These are phyloP conservation scores for Eolophus roseicapilla DNA, from an alignment of 2,113 vertebrate species.

Conservation along the genomic window DNA sequence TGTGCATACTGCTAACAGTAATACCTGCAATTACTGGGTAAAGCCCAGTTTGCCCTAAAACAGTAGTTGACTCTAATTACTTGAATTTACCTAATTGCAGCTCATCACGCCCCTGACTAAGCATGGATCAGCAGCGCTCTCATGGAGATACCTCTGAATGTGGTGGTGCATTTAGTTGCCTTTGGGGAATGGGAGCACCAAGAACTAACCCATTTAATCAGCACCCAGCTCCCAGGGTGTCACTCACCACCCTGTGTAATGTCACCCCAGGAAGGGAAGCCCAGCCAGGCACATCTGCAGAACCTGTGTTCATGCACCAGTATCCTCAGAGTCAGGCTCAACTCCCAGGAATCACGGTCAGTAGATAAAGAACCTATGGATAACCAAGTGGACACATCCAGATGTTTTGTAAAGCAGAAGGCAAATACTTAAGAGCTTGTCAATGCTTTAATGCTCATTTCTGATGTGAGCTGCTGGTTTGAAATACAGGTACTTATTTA, in stretches of 20 bases:
- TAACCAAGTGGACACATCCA: fast-evolving
- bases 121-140: not conserved
- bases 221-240: not conserved
- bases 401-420: not conserved
- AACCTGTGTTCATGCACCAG: fast-evolving
- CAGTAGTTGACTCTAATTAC: not conserved
- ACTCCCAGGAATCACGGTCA: fast-evolving
- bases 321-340: not conserved
- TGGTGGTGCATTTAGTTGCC: not conserved
- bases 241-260: not conserved
- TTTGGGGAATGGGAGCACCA: not conserved
- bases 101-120: not conserved
- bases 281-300: not conserved
- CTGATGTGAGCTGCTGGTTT: not conserved
- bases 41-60: not conserved
- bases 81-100: not conserved
- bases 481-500: not conserved
- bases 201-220: not conserved
- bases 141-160: not conserved
- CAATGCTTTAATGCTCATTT: not conserved
- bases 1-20: not conserved
- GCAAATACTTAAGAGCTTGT: not conserved
- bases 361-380: not conserved
- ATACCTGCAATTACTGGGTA: not conserved
- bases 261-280: not conserved